These are phyloP conservation scores for Neotoxoptera formosana DNA, from an alignment of 1,140 invertebrate genomes.

Conservation along the genomic window DNA sequence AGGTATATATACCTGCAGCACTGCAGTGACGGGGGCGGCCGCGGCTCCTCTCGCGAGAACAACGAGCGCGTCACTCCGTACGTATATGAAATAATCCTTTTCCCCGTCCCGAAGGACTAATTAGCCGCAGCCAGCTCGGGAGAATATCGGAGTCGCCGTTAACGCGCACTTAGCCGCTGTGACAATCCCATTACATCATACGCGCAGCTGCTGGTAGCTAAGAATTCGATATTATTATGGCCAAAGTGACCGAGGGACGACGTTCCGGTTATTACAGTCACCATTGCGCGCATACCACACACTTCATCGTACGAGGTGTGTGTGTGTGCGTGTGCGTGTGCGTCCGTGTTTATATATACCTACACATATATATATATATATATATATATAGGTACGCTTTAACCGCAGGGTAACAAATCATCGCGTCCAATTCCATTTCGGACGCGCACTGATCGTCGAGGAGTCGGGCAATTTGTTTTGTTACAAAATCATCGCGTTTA, in stretches of 20 bases:
- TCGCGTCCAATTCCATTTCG: not conserved
- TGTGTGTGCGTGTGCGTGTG: too few species aligned
- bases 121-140: not conserved
- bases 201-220: not conserved
- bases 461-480: slow-evolving; percentile 11
- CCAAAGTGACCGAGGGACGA: slow-evolving; percentile 17
- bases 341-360: not conserved
- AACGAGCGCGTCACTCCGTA: not conserved
- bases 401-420: not conserved
- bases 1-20: not conserved
- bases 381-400: not conserved
- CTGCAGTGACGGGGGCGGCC: not conserved
- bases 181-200: not conserved
- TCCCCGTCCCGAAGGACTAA: not conserved
- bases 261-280: slow-evolving; percentile 26
- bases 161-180: not conserved
- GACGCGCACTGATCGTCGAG: not conserved
- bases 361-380: too few species aligned
- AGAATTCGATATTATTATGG: not conserved
- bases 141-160: not conserved
- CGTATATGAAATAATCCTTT: not conserved
- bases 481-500: slow-evolving; percentile 31
- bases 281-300: not conserved
- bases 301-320: not conserved
- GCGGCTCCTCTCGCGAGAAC: not conserved